Evolutionary conservation across 2,797 vertebrate genomes (phyloP).

Genomic region (Smutsia gigantea): DNA sequence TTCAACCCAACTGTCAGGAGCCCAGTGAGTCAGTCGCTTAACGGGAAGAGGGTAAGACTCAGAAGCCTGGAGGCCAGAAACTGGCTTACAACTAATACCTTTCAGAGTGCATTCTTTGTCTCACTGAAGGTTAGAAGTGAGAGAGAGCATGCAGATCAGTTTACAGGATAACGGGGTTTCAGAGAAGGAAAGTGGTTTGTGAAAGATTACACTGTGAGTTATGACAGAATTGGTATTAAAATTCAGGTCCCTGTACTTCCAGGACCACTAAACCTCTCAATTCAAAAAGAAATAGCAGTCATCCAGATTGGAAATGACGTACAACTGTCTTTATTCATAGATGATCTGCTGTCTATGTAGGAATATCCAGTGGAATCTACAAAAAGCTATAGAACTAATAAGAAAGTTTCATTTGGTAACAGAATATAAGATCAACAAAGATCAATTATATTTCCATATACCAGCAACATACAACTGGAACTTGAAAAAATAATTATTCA

Average conservation of each 20-base stretch:
- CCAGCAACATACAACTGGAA: not conserved
- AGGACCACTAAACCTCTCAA: not conserved
- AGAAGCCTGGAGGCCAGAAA: constrained; percentile 42
- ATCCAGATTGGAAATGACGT: not conserved
- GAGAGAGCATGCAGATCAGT: not conserved
- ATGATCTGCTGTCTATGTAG: not conserved
- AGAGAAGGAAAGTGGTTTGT: not conserved
- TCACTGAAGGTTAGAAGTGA: not conserved
- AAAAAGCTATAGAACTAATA: not conserved
- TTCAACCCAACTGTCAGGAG: not conserved
- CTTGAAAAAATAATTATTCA: not conserved
- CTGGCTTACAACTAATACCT: not conserved
- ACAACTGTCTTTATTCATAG: not conserved
- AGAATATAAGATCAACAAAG: constrained; percentile 13
- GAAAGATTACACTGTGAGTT: not conserved
- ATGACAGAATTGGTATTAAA: not conserved
- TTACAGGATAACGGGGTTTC: not conserved
- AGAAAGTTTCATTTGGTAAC: not conserved
- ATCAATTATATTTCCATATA: not conserved
- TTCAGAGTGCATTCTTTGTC: not conserved
- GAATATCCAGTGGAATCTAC: not conserved
- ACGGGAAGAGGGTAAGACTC: constrained; percentile 40
- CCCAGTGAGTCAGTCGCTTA: constrained; percentile 16
- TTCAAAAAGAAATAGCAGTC: not conserved
- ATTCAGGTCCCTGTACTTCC: not conserved